These are phyloP conservation scores for Takifugu rubripes DNA, from an alignment of 2,797 vertebrate genomes.

Conservation along the genomic window DNA sequence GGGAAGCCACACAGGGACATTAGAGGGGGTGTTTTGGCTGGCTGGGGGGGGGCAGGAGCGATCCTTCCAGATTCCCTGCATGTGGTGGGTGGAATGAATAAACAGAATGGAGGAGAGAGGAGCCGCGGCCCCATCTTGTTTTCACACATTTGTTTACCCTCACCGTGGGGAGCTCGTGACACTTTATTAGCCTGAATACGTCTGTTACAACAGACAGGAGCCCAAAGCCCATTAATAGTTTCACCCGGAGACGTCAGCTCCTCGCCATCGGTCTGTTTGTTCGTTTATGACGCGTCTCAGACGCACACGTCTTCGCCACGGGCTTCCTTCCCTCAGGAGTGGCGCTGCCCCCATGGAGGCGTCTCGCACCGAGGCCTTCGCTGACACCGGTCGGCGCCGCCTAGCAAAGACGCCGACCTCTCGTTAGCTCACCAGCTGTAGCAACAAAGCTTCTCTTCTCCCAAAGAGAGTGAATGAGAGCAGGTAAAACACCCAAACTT, in stretches of 20 bases:
- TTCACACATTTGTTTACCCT: conserved; percentile 47
- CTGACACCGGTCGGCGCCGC: conserved; percentile 55
- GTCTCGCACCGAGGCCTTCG: conserved; percentile 49
- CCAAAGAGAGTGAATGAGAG: conserved; percentile 46
- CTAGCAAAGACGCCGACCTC: conserved; percentile 48
- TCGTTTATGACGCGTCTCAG: conserved; percentile 41
- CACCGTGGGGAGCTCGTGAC: conserved; percentile 54
- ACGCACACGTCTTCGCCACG: background rate
- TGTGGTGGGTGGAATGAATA: conserved; percentile 21
- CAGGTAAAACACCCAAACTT: conserved; percentile 31
- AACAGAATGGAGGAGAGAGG: conserved; percentile 4
- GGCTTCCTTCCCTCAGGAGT: conserved; percentile 25
- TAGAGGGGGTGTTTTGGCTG: conserved; percentile 54
- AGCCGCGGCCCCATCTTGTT: conserved; percentile 30
- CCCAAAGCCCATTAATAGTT: conserved; percentile 53
- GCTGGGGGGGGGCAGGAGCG: conserved; percentile 30
- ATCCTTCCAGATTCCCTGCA: conserved; percentile 26
- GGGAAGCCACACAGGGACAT: conserved; percentile 52
- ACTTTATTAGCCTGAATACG: conserved; percentile 61
- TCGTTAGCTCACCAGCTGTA: conserved; percentile 64
- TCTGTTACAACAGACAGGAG: conserved; percentile 43
- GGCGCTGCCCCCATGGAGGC: conserved; percentile 30
- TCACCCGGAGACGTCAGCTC: conserved; percentile 45
- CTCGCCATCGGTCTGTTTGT: conserved; percentile 19
- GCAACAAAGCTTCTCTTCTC: conserved; percentile 43